These are phyloP conservation scores for Meta bourneti DNA, from an alignment of 2,888 invertebrate genomes.

Conservation along the genomic window DNA sequence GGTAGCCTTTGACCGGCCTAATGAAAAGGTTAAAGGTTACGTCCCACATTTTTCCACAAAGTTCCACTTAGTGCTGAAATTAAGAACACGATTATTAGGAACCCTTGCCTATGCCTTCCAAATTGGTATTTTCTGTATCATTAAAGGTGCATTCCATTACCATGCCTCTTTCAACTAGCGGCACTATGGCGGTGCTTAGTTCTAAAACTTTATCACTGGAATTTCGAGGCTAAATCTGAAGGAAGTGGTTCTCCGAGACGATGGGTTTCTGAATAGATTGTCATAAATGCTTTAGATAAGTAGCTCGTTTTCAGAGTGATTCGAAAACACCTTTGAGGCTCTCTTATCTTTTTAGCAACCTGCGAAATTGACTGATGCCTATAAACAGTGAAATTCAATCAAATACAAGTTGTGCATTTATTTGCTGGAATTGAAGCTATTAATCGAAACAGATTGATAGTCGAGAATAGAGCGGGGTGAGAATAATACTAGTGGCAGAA, in stretches of 20 bases:
- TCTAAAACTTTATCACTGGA: neutral
- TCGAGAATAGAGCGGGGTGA: too few species aligned
- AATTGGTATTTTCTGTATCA: neutral
- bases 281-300: neutral
- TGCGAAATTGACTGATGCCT: too few species aligned
- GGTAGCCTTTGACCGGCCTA: neutral
- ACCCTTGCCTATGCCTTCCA: neutral
- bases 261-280: neutral
- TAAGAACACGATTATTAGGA: neutral
- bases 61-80: neutral
- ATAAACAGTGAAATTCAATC: too few species aligned
- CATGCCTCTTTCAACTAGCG: neutral
- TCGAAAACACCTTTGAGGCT: neutral
- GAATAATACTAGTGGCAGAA: too few species aligned
- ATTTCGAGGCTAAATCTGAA: neutral
- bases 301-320: neutral
- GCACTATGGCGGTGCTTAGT: neutral
- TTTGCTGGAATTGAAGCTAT: too few species aligned
- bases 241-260: neutral
- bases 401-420: too few species aligned
- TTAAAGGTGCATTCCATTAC: conserved; percentile 22
- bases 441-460: too few species aligned
- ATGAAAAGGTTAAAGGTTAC: conserved; percentile 17
- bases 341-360: neutral
- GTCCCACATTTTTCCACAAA: neutral